Base-by-base conservation (phyloP, 2,888 invertebrate genomes). In the Lumbricus terrestris region DNA sequence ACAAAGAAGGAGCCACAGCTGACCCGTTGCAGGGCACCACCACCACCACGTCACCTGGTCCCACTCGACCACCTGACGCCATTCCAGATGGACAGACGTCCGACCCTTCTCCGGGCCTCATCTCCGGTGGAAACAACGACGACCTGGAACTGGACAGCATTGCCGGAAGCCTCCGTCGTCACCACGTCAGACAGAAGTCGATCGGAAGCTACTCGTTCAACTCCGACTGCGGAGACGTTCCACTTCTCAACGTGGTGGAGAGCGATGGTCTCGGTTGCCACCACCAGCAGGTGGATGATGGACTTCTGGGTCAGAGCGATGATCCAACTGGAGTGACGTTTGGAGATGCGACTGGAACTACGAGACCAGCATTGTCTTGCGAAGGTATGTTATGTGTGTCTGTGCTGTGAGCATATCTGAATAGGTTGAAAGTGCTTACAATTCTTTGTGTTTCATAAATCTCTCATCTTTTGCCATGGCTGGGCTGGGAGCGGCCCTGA, bases 111-210 rank as follows among this genome's bases (percentile, higher is more conserved):
- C 11, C 54, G 11, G 54, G 54, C 11, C 54, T 11, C 29, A 29
- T 54, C 29, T 23, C 11, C 0, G 83, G 83, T 15, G 83, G 83
- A 83, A 35, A 16, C 83, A 83, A 34, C 35, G 83, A 83, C 20
- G 83, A 83, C 20, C 83, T 83, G 83, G 83, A 83, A 20, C 83
- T 83, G 34, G 83, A 83, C n/a, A 83, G 83, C 83, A 83, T 83
- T 34, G 83, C 83, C 34, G 83, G 83, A 33, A 35, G 33, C 83
- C 20, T 83, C 35, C 83, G 13, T 18, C 83, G 20, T 83, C 83
- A n/a, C n/a, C n/a, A 83, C 35, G 83, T 20, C 4, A 83, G 83
- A 20, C 83, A 83, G n/a, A 33, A 83, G 34, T 83, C 83, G 8
- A 83, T 83, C 20, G 83, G 83, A 2, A 83, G 83, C 83, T 83